Evolutionary conservation across 2,888 invertebrate genomes (phyloP), one percentile per base, ranked within the genome.

Genomic region (Drosophila lacicola): DNA sequence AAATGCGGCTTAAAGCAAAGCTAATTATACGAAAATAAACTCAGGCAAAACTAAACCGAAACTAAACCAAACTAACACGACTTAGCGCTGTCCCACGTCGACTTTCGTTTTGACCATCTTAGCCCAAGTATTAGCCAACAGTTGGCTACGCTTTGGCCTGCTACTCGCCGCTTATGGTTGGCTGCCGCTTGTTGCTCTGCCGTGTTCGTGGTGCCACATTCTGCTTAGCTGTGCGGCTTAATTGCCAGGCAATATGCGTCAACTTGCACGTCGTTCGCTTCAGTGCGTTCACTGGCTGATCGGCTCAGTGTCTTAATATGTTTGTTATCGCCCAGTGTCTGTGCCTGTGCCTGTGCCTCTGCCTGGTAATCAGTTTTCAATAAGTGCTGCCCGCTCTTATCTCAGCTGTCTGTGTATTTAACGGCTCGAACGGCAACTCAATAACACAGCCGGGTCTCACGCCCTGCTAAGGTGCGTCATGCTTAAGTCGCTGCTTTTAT

Each of bases 231-330:
- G 66, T 66, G 60, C 68, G 47, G 76, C 82, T 76, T 89, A 89
- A 89, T 85, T 85, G 85, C 82, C 53, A 62, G 82, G 79, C 85
- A 82, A 88, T 82, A 86, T 83, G 80, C 72, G 62, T 66, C 73
- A 68, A 62, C 76, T 63, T 70, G 49, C 50, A 53, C 14, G 41
- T 42, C 42, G 51, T 49, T 55, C 58, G 60, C 70, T 45, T 60
- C 69, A 68, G 25, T 72, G 54, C 2, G 34, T 36, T 42, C 41
- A 11, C 6, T 17, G 39, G 17, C 39, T 51, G 33, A 47, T 9
- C 29, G 51, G 44, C 42, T 74, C 42, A 58, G 58, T 58, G 39
- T 49, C 66, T 68, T 72, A 68, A 77, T 68, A 68, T 62, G 57
- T 71, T 79, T 80, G 70, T 65, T 68, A 29, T 29, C 29, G 29